Percentiles rank a stretch among this genome's conserved stretches.
Conservation (phyloP, 2,888 invertebrate species). For the Epinotia brunnichana region DNA sequence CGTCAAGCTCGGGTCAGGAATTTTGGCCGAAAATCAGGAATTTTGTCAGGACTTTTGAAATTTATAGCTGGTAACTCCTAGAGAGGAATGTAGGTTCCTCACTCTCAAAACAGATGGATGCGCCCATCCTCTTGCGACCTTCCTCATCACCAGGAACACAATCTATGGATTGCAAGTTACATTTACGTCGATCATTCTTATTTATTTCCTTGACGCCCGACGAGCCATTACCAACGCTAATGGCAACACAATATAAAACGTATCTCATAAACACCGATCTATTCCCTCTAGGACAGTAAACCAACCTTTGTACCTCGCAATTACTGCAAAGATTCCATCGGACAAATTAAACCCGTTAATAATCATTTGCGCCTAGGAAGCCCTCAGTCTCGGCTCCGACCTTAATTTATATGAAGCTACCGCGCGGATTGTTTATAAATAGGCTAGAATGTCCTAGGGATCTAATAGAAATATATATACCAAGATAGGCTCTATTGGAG, state of each 20-base stretch:
- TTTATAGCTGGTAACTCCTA: too few species aligned
- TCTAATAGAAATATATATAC: background rate
- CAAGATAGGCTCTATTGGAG: background rate
- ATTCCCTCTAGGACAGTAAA: slow-evolving; percentile 26
- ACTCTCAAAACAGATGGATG: too few species aligned
- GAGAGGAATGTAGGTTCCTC: too few species aligned
- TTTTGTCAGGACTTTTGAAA: too few species aligned
- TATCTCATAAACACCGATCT: background rate
- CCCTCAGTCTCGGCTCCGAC: slow-evolving; percentile 35
- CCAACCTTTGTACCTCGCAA: slow-evolving; percentile 39
- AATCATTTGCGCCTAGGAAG: slow-evolving; percentile 53
- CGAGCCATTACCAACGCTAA: too few species aligned
- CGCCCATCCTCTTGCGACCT: too few species aligned
- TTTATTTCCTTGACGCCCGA: too few species aligned
- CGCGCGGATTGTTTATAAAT: slow-evolving; percentile 10
- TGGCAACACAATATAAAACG: background rate
- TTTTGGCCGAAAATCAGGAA: too few species aligned
- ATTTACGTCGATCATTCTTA: background rate
- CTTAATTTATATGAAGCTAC: slow-evolving; percentile 42
- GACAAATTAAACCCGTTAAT: slow-evolving; percentile 55
- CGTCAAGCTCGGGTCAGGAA: too few species aligned
- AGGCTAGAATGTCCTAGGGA: background rate
- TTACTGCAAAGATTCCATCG: slow-evolving; percentile 52
- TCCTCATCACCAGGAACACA: too few species aligned
- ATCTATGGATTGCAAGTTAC: background rate